Percentiles rank a stretch among this genome's conserved stretches.
These are phyloP conservation scores for Eucera pruinosa DNA, from an alignment of 2,888 invertebrate genomes.

Conservation along the genomic window DNA sequence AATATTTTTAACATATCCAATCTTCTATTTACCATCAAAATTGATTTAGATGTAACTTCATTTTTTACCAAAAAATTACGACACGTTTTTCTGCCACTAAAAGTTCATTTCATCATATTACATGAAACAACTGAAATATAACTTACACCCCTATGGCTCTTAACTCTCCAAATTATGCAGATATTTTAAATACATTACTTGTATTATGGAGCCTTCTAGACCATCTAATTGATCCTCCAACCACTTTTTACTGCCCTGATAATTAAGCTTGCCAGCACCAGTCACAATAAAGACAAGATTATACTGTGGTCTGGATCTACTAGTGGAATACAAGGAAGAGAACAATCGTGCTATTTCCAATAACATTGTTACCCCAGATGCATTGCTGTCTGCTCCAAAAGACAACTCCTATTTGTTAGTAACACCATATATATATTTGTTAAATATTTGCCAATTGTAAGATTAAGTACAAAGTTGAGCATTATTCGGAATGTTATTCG, in stretches of 20 bases:
- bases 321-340: slow-evolving; percentile 92
- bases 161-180: too few species aligned
- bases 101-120: too few species aligned
- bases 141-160: too few species aligned
- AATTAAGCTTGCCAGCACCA: slow-evolving; percentile 97
- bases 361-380: slow-evolving; percentile 94
- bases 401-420: slow-evolving; percentile 89
- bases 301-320: slow-evolving; percentile 90
- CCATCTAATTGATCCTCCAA: slow-evolving; percentile 96
- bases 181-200: slow-evolving; percentile 86
- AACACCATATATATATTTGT: slow-evolving; percentile 27
- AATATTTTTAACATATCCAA: too few species aligned
- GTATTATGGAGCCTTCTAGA: slow-evolving; percentile 88
- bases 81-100: too few species aligned
- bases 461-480: too few species aligned
- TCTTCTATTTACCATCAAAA: too few species aligned
- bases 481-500: too few species aligned
- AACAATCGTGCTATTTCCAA: slow-evolving; percentile 95
- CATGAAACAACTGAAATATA: too few species aligned
- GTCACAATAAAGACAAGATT: slow-evolving; percentile 95
- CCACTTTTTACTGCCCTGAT: slow-evolving; percentile 98
- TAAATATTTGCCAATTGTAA: slow-evolving; percentile 2
- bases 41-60: too few species aligned
- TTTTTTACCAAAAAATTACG: too few species aligned
- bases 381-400: slow-evolving; percentile 96